Base-by-base conservation (phyloP, 2,113 vertebrate species). In the Peucedramus taeniatus region DNA sequence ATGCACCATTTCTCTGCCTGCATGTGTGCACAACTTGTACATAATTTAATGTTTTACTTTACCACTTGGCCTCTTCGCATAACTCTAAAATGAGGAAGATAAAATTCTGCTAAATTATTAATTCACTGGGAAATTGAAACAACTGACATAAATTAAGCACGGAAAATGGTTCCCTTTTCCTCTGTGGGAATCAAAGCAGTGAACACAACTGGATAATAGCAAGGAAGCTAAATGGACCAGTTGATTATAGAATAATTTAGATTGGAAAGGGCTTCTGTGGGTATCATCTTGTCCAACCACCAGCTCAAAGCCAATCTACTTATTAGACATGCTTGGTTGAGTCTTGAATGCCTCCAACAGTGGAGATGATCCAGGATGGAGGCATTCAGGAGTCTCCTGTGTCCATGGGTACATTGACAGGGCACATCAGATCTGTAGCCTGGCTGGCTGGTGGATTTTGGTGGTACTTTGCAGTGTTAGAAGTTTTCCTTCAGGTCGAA, bases 1-100 rank as follows among this genome's bases (percentile, higher is more conserved):
- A 90, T 90, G 83, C 70, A 89, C 45, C 49, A 64, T 93, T 86
- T 93, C 37, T 94, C 82, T 96, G 45, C 30, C 92, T 83, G 51
- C 24, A 8, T 78, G 37, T 64, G 56, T 68, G 53, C 51, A 64
- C 51, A 89, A 30, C 61, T 68, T 82, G 17, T 96, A 75, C 94
- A 96, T 94, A 95, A 96, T 95, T 95, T 78, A 96, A 65, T 61
- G 26, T 57, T 92, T 90, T 90, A 64, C 50, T 93, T 95, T 93
- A 42, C 47, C 57, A 22, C 60, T 92, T 93, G 81, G 83, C 86
- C 28, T 83, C 49, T 89, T 90, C 2, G 1, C 64, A 57, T 75
- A 84, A 89, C 30, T 91, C 65, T 60, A 60, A 88, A 88, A 83
- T 71, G 60, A 75, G 40, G 24, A 90, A 78, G 88, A 82, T 84